A percentile compares a stretch with the other conserved stretches of the same genome.
These are phyloP conservation scores for Leptodactylus fallax DNA, from an alignment of 2,797 vertebrate genomes.

Conservation along the genomic window DNA sequence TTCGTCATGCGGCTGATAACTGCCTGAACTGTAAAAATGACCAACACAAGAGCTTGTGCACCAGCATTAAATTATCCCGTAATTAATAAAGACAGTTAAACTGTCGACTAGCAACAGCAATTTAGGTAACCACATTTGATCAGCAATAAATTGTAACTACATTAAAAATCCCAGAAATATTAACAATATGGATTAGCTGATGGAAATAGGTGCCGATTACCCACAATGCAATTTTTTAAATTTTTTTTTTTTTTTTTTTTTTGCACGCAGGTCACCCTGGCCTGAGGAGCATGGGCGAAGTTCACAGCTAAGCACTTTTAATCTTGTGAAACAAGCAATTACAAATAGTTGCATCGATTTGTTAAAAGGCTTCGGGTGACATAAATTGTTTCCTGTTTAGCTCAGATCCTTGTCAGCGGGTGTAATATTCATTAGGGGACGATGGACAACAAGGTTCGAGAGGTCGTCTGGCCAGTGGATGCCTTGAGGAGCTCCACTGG, in stretches of 20 bases:
- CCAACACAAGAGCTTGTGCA: slow-evolving; percentile 82
- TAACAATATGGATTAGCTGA: slow-evolving; percentile 94
- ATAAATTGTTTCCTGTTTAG: slow-evolving; percentile 99
- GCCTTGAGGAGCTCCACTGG: slow-evolving; percentile 55
- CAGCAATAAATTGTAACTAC: slow-evolving; percentile 95
- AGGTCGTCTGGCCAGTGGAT: slow-evolving; percentile 75
- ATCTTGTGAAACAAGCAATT: slow-evolving; percentile 99
- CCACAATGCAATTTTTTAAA: slow-evolving; percentile 78
- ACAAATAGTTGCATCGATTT: slow-evolving; percentile 99
- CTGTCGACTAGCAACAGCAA: slow-evolving; percentile 97
- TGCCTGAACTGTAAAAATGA: slow-evolving; percentile 82
- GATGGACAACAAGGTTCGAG: slow-evolving; percentile 85
- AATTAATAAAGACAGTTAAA: slow-evolving; percentile 99
- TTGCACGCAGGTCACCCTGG: slow-evolving; percentile 87
- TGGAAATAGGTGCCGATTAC: slow-evolving; percentile 89
- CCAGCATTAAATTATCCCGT: slow-evolving; percentile 93
- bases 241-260: slow-evolving; percentile 73
- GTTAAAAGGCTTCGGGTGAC: slow-evolving; percentile 99
- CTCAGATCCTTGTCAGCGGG: slow-evolving; percentile 84
- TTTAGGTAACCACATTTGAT: slow-evolving; percentile 99
- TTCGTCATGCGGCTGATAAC: slow-evolving; percentile 86
- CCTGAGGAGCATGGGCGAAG: slow-evolving; percentile 91
- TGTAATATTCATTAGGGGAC: slow-evolving; percentile 91
- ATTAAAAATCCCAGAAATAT: slow-evolving; percentile 98
- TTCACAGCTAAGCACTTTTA: slow-evolving; percentile 98